Base-by-base conservation (phyloP, 2,113 vertebrate species). In the Chaetodon auriga region DNA sequence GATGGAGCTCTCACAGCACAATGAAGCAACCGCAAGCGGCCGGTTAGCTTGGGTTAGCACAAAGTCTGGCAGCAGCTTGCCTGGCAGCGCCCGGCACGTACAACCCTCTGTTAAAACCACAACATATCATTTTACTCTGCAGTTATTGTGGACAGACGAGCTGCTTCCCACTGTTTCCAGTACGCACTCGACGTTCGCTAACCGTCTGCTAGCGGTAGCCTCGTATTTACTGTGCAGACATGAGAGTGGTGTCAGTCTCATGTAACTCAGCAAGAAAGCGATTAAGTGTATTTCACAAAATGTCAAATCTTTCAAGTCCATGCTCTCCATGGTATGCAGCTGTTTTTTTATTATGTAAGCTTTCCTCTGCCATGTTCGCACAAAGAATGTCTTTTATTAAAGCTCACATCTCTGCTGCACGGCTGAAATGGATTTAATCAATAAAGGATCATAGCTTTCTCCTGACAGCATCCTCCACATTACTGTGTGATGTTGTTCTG, bases 341-440 rank as follows among this genome's bases (percentile, higher is more conserved):
- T 62, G 16, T 38, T 70, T 53, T 30, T 46, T 65, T 25, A 55
- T 61, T 36, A 54, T 79, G 57, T 18, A 53, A 53, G 41, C 57
- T 69, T 45, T 51, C 18, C 16, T 51, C 46, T 45, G 14, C 21
- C 0, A 25, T n/a, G n/a, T 23, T 69, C 46, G 30, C 68, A 30
- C 36, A 75, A 23, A 45, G 23, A 43, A 35, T 30, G 30, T 43
- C 51, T 36, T 45, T 63, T 69, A 35, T 83, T 57, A 30, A 30
- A 30, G 35, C n/a, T 0, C 18, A 19, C 35, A 60, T 82, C 14
- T 23, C 43, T 51, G 66, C 48, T 65, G 19, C 6, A 48, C 25
- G 16, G 65, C 63, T 60, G 16, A 45, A 66, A 49, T 75, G 55
- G 41, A 23, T 78, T 77, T 74, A 41, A 35, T 83, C 21, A 61